Percentiles rank a stretch among this genome's conserved stretches.
Conservation (phyloP, 2,113 vertebrate species). For the Tachuris rubrigastra region DNA sequence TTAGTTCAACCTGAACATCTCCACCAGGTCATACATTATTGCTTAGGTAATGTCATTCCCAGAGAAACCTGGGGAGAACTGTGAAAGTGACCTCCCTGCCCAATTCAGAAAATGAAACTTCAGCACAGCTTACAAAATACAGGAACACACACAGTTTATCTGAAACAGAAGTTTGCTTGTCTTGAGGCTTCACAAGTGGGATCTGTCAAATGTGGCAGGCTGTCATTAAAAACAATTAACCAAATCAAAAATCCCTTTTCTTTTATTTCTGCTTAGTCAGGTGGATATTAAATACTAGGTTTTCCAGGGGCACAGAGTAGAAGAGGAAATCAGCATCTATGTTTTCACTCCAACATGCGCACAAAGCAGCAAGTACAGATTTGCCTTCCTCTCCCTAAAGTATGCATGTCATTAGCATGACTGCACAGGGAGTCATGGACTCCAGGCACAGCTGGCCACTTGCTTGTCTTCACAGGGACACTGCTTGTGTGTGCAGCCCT, state of each 20-base stretch:
- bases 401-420: background rate
- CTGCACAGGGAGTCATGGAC: background rate
- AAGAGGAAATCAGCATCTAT: constrained; percentile 33
- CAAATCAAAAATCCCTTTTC: constrained; percentile 30
- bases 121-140: background rate
- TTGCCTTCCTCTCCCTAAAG: background rate
- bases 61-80: background rate
- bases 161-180: background rate
- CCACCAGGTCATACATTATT: background rate
- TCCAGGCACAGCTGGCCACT: background rate
- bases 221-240: constrained; percentile 52
- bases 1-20: background rate
- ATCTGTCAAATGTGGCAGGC: constrained; percentile 45
- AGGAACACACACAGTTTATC: background rate
- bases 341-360: background rate
- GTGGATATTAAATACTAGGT: constrained; percentile 27
- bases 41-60: background rate
- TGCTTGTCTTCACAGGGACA: background rate
- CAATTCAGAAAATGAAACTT: background rate
- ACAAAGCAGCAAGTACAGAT: constrained; percentile 22
- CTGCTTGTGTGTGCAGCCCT: background rate
- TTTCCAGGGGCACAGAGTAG: background rate
- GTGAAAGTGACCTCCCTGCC: background rate
- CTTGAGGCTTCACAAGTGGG: background rate
- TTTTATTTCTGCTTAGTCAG: constrained; percentile 48